Conservation (phyloP, 2,797 vertebrate genomes). For the Myoxocephalus aenaeus region DNA sequence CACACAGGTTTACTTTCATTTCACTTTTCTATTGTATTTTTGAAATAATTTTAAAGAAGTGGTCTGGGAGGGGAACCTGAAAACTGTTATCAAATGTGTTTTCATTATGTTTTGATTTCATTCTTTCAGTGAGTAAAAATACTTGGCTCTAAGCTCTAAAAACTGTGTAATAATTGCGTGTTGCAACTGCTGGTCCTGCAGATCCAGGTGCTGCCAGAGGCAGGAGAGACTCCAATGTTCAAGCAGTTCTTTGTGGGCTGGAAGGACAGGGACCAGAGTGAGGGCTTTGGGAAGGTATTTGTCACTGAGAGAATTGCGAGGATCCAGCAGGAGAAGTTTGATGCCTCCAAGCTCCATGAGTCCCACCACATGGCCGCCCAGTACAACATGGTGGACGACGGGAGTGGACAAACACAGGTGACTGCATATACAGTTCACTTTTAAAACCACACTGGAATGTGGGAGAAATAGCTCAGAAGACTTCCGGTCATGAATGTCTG, state of each 20-base stretch:
- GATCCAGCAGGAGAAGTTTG: constrained; percentile 89
- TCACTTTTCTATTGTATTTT: not conserved
- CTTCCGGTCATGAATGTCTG: not conserved
- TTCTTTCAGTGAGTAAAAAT: not conserved
- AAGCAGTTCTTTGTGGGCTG: constrained; percentile 93
- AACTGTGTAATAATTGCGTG: not conserved
- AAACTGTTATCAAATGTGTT: not conserved
- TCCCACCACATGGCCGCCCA: constrained; percentile 91
- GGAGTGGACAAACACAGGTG: constrained; percentile 90
- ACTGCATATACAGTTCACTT: constrained; percentile 42
- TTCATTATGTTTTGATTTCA: not conserved
- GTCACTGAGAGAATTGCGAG: constrained; percentile 90
- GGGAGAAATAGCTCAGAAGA: not conserved
- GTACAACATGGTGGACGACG: constrained; percentile 93
- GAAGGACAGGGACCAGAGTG: constrained; percentile 89
- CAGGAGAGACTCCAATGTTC: constrained; percentile 92
- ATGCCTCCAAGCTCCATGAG: constrained; percentile 89
- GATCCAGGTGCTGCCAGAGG: constrained; percentile 94
- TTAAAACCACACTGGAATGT: not conserved
- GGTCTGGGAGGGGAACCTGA: not conserved
- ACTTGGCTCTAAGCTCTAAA: too few relatives aligned
- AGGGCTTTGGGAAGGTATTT: constrained; percentile 90
- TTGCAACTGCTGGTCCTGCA: constrained; percentile 52
- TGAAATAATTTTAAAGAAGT: not conserved
- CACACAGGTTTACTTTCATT: constrained; percentile 84